Base-by-base conservation (phyloP, 2,888 invertebrate genomes). In the Thelaira solivaga region DNA sequence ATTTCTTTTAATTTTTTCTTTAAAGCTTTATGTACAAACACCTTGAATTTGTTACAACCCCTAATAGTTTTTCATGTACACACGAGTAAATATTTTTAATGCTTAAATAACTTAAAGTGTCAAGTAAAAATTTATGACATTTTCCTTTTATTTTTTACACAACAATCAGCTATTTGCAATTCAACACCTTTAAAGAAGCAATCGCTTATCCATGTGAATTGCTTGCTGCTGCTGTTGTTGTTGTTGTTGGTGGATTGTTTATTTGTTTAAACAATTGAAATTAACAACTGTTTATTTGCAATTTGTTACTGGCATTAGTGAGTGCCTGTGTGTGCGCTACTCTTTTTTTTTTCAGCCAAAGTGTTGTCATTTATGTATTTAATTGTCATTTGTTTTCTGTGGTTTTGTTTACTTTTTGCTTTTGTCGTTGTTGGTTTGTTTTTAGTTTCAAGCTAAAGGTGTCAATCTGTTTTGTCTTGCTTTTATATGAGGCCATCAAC, bases 301-400 rank as follows among this genome's bases (percentile, higher is more conserved):
- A 39, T 47, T 47, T 57, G 20, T 57, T 47, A 43, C 22, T 45
- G 55, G 45, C 16, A 47, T 10, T 36, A 16, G 11, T n/a, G 16
- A 24, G 11, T 57, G 11, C 7, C n/a, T 24, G n/a, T 45, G 39
- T 16, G 24, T 53, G 22, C 16, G 20, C 36, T 11, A n/a, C 26
- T 18, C n/a, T 34, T n/a, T 31, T 29, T 34, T 22, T 51, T 2
- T 7, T 53, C 13, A 18, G 10, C 53, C 64, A 59, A 65, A 34
- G 49, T 76, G 59, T 76, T 76, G 68, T 65, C 41, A 43, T 67
- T 76, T 72, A 29, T 76, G 77, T 68, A 64, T 77, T 68, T 77
- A 77, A 77, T 77, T 77, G 73, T 57, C 73, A 51, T 62, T 62
- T 77, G 67, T 68, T 73, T 61, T 62, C 29, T 71, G 68, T 64